Conservation (phyloP, 2,797 vertebrate genomes). For the Notoglanidium macrostoma region DNA sequence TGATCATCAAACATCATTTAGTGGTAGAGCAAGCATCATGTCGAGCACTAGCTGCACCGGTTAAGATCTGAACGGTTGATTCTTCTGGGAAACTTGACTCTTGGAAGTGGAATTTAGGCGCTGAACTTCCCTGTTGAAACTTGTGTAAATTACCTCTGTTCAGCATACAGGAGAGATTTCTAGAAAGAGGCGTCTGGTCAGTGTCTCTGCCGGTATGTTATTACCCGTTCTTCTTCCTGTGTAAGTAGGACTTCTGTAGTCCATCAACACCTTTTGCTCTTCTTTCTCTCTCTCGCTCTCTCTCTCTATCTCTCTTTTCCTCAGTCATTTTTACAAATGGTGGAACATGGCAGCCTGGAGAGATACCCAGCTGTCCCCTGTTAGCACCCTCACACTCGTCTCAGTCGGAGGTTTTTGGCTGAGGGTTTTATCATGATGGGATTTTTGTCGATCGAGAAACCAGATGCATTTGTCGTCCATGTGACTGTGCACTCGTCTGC, state of each 20-base stretch:
- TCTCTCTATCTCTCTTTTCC: background rate
- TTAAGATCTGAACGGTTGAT: background rate
- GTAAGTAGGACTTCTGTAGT: constrained; percentile 2
- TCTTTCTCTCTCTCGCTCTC: background rate
- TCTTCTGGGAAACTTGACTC: background rate
- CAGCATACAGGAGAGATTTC: background rate
- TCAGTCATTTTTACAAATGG: constrained; percentile 16
- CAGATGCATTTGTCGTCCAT: constrained; percentile 28
- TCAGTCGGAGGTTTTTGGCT: constrained; percentile 22
- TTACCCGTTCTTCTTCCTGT: background rate
- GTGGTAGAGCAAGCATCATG: background rate
- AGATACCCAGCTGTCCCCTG: constrained; percentile 40
- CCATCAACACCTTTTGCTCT: background rate
- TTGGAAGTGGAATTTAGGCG: background rate
- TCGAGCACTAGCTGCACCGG: background rate
- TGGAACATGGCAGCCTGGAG: constrained; percentile 28
- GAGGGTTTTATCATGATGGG: constrained; percentile 33
- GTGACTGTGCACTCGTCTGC: constrained; percentile 26
- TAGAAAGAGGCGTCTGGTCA: background rate
- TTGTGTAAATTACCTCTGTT: background rate
- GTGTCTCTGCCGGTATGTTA: background rate
- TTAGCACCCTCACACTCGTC: constrained; percentile 39
- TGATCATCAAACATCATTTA: background rate
- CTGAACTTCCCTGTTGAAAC: background rate
- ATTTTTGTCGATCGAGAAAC: constrained; percentile 16